Evolutionary conservation across 2,888 invertebrate species (phyloP).

Genomic region (Arrhopalites spinosus): DNA sequence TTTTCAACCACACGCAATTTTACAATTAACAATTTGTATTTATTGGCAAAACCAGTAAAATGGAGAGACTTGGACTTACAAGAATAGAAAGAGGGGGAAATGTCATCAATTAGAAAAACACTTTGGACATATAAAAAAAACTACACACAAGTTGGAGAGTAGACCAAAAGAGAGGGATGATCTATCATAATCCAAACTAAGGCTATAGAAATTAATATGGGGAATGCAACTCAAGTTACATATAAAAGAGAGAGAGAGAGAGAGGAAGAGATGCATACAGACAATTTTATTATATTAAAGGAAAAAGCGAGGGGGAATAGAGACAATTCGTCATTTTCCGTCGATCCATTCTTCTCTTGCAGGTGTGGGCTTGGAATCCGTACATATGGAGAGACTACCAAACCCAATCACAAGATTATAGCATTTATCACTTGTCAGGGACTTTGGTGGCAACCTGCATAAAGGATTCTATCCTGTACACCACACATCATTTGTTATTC

Average conservation of each 20-base stretch:
- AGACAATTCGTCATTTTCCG: constrained; percentile 35
- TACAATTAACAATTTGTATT: background rate
- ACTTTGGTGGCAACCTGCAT: constrained; percentile 42
- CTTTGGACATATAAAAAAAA: background rate
- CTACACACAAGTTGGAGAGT: background rate
- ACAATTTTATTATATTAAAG: background rate
- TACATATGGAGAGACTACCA: background rate
- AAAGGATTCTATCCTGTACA: constrained; percentile 38
- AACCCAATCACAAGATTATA: constrained; percentile 47
- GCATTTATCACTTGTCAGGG: constrained; percentile 41
- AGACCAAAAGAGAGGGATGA: too few relatives aligned
- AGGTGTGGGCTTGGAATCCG: constrained; percentile 35
- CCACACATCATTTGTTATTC: constrained; percentile 41
- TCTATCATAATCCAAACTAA: too few relatives aligned
- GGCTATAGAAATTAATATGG: background rate
- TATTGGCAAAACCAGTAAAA: background rate
- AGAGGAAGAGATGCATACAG: background rate
- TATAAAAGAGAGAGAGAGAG: background rate
- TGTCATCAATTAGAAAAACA: background rate
- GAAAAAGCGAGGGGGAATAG: constrained; percentile 9
- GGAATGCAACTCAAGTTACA: background rate
- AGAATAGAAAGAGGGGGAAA: background rate
- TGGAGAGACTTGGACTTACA: background rate
- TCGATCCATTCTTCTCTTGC: constrained; percentile 30
- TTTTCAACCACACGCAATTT: too few relatives aligned